A percentile compares a stretch with the other conserved stretches of the same genome.
These are phyloP conservation scores for Sesamia nonagrioides DNA, from an alignment of 1,140 invertebrate genomes.

Conservation along the genomic window DNA sequence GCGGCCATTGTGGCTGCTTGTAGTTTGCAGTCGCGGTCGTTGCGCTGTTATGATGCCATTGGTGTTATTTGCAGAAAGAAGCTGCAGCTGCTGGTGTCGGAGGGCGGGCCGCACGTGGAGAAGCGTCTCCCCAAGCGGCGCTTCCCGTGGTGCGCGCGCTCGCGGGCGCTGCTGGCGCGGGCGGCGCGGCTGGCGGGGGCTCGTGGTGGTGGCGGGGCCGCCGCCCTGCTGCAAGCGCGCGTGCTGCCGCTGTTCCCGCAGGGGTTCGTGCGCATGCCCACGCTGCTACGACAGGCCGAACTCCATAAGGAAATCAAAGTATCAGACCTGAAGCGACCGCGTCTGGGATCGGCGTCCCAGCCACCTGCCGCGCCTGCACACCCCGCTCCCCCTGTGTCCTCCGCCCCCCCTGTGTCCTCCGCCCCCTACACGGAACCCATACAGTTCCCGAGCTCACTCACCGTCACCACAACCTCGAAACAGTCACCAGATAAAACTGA, in stretches of 20 bases:
- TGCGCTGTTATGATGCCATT: too few species aligned
- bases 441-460: slow-evolving; percentile 79
- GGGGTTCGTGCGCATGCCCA: slow-evolving; percentile 82
- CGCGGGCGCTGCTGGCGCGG: slow-evolving; percentile 59
- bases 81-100: slow-evolving; percentile 63
- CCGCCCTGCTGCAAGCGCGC: slow-evolving; percentile 62
- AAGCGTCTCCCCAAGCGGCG: slow-evolving; percentile 82
- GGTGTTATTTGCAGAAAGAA: slow-evolving; percentile 73
- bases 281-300: slow-evolving; percentile 80
- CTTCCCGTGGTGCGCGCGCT: slow-evolving; percentile 80
- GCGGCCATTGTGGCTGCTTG: too few species aligned
- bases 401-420: background rate
- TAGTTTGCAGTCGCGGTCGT: too few species aligned
- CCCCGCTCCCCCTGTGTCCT: background rate
- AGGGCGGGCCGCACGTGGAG: slow-evolving; percentile 64
- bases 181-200: slow-evolving; percentile 56
- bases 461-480: slow-evolving; percentile 75
- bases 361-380: background rate
- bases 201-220: slow-evolving; percentile 57
- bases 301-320: slow-evolving; percentile 79
- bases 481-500: slow-evolving; percentile 60
- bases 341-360: slow-evolving; percentile 62
- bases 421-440: slow-evolving; percentile 66
- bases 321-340: slow-evolving; percentile 71
- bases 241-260: slow-evolving; percentile 81